Percentiles rank a stretch among this genome's conserved stretches.
phyloP scores from a whole-genome alignment of 1,140 invertebrate species.

The Lucilia sericata region DNA sequence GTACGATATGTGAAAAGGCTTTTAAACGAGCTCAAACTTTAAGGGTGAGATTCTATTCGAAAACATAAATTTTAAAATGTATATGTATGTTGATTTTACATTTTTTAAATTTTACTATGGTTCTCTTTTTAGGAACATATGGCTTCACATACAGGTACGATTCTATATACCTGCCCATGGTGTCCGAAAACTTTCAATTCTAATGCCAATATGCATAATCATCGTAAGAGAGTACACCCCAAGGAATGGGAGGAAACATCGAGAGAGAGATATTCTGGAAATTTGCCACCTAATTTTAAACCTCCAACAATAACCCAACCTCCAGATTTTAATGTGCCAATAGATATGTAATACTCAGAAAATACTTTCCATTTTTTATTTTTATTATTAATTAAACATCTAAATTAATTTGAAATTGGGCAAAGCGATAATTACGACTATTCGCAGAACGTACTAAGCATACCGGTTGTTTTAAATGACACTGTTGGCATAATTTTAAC shows the following conservation, averaged over 20 bases:
- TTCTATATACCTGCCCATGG: constrained; percentile 62
- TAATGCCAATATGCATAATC: constrained; percentile 64
- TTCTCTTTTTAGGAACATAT: constrained; percentile 59
- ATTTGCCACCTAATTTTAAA: constrained; percentile 16
- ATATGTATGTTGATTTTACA: too few relatives aligned
- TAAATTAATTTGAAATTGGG: constrained; percentile 65
- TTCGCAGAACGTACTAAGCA: constrained; percentile 70
- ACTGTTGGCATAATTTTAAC: constrained; percentile 48
- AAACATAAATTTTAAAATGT: too few relatives aligned
- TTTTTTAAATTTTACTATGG: neutral
- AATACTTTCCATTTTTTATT: neutral
- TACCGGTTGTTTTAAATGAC: constrained; percentile 52
- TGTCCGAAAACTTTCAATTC: constrained; percentile 64
- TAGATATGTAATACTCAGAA: neutral
- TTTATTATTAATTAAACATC: constrained; percentile 35
- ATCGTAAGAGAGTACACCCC: constrained; percentile 63
- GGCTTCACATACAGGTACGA: constrained; percentile 61
- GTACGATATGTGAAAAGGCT: constrained; percentile 61
- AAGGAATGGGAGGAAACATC: constrained; percentile 60
- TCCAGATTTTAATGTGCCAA: neutral
- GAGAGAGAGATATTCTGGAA: constrained; percentile 46
- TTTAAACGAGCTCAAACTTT: constrained; percentile 58
- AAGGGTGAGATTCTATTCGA: constrained; percentile 47
- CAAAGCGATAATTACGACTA: constrained; percentile 69
- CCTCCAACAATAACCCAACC: neutral